Base-by-base conservation (phyloP, 2,888 invertebrate species). In the Hyalella azteca region DNA sequence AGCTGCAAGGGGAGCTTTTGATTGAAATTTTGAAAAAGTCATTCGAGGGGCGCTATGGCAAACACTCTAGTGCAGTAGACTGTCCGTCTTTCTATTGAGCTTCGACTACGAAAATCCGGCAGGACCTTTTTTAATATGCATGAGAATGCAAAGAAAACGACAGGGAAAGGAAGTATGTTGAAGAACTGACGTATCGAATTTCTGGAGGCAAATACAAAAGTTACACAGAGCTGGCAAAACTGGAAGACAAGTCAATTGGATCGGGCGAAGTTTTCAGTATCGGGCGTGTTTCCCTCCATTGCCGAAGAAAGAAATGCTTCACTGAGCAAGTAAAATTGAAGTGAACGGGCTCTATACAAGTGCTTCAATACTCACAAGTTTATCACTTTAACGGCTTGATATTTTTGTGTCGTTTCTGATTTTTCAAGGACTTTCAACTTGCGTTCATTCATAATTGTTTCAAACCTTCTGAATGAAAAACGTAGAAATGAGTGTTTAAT, bases 141-240 rank as follows among this genome's bases (percentile, higher is more conserved):
- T 66, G 66, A 66, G 39, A 66, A 66, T 66, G 66, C 66, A 66
- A 66, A 66, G 66, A 66, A 66, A 66, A 66, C 36, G 36, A 66
- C 32, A 9, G 66, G 66, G 66, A 29, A 36, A 26, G 22, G 54
- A 54, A 54, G 13, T 29, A 54, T 29, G 19, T 22, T 19, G 54
- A 54, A 54, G 54, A 54, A 54, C 54, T 19, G 26, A 22, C 1
- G 54, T 54, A 54, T 54, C 54, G 54, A 54, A 54, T 54, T 54
- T 54, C 54, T 26, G 54, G 7, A 26, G 54, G 54, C 54, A 54
- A 54, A 54, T 54, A 54, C 54, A 54, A 54, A 54, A 54, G 54
- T 54, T 22, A 29, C 13, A 29, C 54, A 54, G 26, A 22, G 29
- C 54, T 54, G 54, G 22, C 54, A 54, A 54, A 54, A 54, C 54